Conservation (phyloP, 2,113 vertebrate genomes). For the Pseudorasbora parva region DNA sequence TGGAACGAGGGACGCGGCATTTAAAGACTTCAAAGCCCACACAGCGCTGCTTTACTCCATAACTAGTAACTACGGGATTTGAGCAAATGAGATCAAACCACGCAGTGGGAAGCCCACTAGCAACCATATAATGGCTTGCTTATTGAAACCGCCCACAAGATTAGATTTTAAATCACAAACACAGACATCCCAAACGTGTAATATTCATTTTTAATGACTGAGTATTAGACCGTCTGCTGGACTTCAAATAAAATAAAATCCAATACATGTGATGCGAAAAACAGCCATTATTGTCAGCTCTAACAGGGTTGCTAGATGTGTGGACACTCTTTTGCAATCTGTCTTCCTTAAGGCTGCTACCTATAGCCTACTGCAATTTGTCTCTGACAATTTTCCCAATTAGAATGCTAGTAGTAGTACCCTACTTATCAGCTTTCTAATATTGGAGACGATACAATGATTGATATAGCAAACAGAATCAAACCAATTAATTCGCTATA, state of each 20-base stretch:
- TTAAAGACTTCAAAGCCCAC: constrained; percentile 47
- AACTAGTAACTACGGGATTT: constrained; percentile 20
- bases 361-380: neutral
- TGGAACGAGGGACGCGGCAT: neutral
- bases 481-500: neutral
- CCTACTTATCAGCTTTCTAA: neutral
- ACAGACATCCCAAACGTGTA: neutral
- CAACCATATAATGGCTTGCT: neutral
- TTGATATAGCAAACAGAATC: neutral
- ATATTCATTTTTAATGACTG: neutral
- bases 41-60: neutral
- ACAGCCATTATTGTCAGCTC: neutral
- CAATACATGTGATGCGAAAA: neutral
- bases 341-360: neutral
- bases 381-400: neutral
- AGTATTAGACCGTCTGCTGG: neutral
- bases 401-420: neutral
- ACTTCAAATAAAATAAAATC: neutral
- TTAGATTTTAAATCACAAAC: neutral
- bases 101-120: constrained; percentile 34
- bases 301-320: neutral
- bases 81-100: constrained; percentile 56
- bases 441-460: neutral
- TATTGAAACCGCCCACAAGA: neutral
- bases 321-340: neutral